Evolutionary conservation across 2,888 invertebrate species (phyloP), one percentile per base, ranked within the genome.

Genomic region (Ptilodon capucinus): DNA sequence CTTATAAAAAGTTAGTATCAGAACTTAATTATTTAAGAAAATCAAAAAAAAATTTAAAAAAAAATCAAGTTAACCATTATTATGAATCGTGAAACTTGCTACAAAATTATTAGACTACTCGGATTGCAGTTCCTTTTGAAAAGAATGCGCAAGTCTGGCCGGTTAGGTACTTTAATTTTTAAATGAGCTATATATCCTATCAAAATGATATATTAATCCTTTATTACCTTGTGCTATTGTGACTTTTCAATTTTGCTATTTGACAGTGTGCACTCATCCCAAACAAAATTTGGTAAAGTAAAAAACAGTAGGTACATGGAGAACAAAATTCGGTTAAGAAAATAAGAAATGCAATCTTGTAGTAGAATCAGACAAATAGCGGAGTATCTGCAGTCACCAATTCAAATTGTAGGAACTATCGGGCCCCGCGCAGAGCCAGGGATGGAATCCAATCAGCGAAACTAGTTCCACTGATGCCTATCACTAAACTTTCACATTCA

Each of bases 401-500:
- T 84, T 80, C 82, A 81, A 83, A 86, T 79, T 65, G 82, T 81
- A 73, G 76, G 81, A 81, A 76, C 77, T 79, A 74, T 74, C 71
- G 72, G 71, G 71, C 72, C 69, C 62, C 72, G 72, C 65, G 67
- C 73, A 63, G 71, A 64, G 57, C 51, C 63, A 80, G 81, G 82
- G 82, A 79, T 78, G 74, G 83, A 83, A 89, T 85, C 89, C 90
- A 91, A 91, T 91, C 90, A 90, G 84, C 74, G 76, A 79, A 87
- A 88, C 89, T 87, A 88, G 88, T 81, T 86, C 76, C 72, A 79
- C 80, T 78, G 91, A 91, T 91, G 89, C 89, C 85, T 90, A 91
- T 91, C 91, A 83, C 84, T 83, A 86, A 84, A 86, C 81, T 88
- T 89, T 87, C 89, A 87, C 91, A 90, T 91, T 90, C 90, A 87